A percentile compares a stretch with the other conserved stretches of the same genome.
These are phyloP conservation scores for Gouania willdenowi DNA, from an alignment of 2,797 vertebrate genomes.

Conservation along the genomic window DNA sequence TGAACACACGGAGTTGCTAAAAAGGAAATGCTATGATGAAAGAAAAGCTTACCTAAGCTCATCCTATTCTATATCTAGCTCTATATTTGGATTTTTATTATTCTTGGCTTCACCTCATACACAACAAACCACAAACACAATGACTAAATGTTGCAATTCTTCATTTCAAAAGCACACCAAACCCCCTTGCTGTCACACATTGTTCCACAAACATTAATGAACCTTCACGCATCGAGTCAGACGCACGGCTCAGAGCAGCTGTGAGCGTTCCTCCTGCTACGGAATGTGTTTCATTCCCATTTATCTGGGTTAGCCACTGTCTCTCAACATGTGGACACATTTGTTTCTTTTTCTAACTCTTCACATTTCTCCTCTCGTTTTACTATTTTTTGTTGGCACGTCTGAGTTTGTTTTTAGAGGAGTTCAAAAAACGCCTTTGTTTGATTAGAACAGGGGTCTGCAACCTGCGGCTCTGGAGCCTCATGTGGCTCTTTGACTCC, in stretches of 20 bases:
- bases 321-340: conserved; percentile 31
- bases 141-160: too few relatives aligned
- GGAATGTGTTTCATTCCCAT: conserved; percentile 60
- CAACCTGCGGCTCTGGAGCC: too few relatives aligned
- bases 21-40: too few relatives aligned
- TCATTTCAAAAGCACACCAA: too few relatives aligned
- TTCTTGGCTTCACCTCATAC: too few relatives aligned
- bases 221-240: conserved; percentile 3
- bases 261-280: conserved; percentile 53
- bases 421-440: conserved; percentile 7
- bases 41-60: too few relatives aligned
- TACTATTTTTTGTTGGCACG: background rate
- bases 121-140: too few relatives aligned
- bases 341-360: conserved; percentile 15
- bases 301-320: conserved; percentile 67
- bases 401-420: background rate
- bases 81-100: too few relatives aligned
- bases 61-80: too few relatives aligned
- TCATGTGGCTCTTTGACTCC: too few relatives aligned
- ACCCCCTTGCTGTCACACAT: conserved; percentile 15
- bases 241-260: conserved; percentile 42
- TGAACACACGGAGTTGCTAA: background rate
- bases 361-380: background rate
- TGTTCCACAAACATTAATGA: conserved; percentile 25
- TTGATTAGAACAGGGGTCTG: too few relatives aligned